phyloP scores from a whole-genome alignment of 2,113 vertebrate species.

The Podarcis raffonei region DNA sequence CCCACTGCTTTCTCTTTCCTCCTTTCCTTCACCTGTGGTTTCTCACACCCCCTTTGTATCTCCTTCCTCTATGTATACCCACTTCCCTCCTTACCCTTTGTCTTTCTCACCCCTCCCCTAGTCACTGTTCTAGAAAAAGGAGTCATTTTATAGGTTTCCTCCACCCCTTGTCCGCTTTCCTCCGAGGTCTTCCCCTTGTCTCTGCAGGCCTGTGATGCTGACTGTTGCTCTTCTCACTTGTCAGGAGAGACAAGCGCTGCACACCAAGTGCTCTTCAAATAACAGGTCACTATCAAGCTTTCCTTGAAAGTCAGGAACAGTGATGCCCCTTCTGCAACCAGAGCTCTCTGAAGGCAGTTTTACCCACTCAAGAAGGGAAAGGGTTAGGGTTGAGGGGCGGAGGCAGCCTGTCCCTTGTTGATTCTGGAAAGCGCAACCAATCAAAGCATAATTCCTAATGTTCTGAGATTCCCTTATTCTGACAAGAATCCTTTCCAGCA shows the following conservation, averaged over 20 bases:
- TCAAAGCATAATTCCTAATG: neutral
- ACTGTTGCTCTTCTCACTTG: conserved; percentile 38
- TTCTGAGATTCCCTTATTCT: conserved; percentile 12
- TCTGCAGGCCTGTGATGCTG: conserved; percentile 22
- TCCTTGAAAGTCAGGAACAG: neutral
- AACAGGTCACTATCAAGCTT: conserved; percentile 33
- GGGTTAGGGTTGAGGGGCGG: neutral
- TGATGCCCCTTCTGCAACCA: neutral
- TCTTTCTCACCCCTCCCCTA: conserved; percentile 23
- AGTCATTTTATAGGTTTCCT: conserved; percentile 32
- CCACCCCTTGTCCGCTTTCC: conserved; percentile 37
- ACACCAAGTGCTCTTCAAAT: conserved; percentile 31
- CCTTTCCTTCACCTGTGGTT: conserved; percentile 9
- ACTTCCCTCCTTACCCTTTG: neutral
- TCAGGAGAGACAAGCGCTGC: neutral
- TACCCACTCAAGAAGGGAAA: neutral
- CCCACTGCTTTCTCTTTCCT: conserved; percentile 65
- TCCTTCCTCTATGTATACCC: neutral
- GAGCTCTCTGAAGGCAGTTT: conserved; percentile 7
- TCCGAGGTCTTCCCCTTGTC: conserved; percentile 24
- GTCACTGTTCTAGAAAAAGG: conserved; percentile 57
- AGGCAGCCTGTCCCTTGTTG: neutral
- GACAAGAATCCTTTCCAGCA: neutral
- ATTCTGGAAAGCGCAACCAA: neutral
- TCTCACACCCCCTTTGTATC: neutral